Base-by-base conservation (phyloP, 2,888 invertebrate genomes). In the Hirtodrosophila alboralis region DNA sequence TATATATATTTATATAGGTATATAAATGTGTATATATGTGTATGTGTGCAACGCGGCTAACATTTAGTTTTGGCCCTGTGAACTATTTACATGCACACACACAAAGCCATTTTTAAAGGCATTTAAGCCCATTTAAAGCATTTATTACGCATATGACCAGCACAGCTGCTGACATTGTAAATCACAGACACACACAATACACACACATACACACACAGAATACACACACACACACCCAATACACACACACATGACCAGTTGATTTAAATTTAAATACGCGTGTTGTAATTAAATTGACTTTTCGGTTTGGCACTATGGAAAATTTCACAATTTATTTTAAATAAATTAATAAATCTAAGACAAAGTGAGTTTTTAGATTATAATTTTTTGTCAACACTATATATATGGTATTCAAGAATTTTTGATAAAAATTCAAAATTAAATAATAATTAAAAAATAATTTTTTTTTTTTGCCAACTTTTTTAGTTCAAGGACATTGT, bases 61-160 rank as follows among this genome's bases (percentile, higher is more conserved):
- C 78, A 64, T 77, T 80, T 79, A 79, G 75, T 66, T n/a, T n/a
- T 78, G 75, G 77, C 66, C 83, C 71, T 75, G 72, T 80, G 70
- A 85, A 85, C 80, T 74, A 72, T 79, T 72, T 73, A 65, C 68
- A 59, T 48, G 18, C 60, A 54, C 28, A 60, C 38, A 44, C 41
- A 53, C 16, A 37, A 44, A 36, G 37, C 16, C 30, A 47, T 31
- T 48, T 57, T 73, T 67, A 72, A 68, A 79, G 68, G 47, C 59
- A 41, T 57, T 70, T 43, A 61, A 57, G 51, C 34, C 36, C 54
- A 44, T 56, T 66, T 67, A 71, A 74, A 64, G 54, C 51, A 30
- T 57, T 60, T 40, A 61, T 65, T 52, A 41, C 49, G 52, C 63
- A 57, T 63, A 68, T 52, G 62, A 54, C 51, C 26, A 9, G 31